These are phyloP conservation scores for Rosalia funebris DNA, from an alignment of 2,888 invertebrate genomes.

Conservation along the genomic window DNA sequence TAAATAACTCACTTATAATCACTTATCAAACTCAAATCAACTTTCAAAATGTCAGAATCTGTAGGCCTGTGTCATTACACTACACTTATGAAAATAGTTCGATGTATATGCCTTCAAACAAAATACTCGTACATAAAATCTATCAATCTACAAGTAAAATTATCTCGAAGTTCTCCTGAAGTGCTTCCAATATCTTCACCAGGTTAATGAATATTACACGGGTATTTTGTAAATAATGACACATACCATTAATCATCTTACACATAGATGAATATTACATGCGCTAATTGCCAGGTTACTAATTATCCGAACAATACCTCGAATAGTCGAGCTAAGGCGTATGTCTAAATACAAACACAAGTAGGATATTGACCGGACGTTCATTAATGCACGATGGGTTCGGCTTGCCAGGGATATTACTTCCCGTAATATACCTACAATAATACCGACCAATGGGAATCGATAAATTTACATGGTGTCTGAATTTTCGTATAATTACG, in stretches of 20 bases:
- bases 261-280: conserved; percentile 1
- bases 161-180: too few relatives aligned
- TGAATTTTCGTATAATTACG: not conserved
- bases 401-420: conserved; percentile 15
- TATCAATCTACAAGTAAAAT: too few relatives aligned
- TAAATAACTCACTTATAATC: too few relatives aligned
- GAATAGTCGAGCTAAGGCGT: conserved; percentile 19
- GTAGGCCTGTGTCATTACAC: too few relatives aligned
- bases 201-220: too few relatives aligned
- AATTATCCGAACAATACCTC: conserved; percentile 13
- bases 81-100: too few relatives aligned
- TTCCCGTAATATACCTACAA: conserved; percentile 9
- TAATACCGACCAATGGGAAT: not conserved
- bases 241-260: conserved; percentile 15
- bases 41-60: too few relatives aligned
- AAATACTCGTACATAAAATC: too few relatives aligned
- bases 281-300: conserved; percentile 8
- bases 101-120: too few relatives aligned
- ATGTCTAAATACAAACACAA: conserved; percentile 16
- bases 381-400: conserved; percentile 17
- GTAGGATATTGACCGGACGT: conserved; percentile 22
- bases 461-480: not conserved
- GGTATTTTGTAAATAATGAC: too few relatives aligned
- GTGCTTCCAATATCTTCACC: too few relatives aligned
- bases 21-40: too few relatives aligned